Conservation (phyloP, 2,888 invertebrate species). For the Watsonalla cultraria region DNA sequence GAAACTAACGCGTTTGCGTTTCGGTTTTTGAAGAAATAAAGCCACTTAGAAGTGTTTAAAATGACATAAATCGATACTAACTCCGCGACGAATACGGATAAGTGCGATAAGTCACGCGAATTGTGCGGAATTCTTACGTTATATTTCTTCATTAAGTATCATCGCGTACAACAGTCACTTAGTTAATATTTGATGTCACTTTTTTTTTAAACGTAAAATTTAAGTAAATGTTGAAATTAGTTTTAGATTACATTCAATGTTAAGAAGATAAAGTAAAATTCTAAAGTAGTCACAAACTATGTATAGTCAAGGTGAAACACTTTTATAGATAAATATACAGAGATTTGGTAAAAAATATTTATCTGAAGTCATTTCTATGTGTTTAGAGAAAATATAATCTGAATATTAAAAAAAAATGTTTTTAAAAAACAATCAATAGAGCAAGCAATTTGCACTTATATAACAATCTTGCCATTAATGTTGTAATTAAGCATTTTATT, state of each 20-base stretch:
- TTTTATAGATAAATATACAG: neutral
- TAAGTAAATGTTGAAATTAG: slow-evolving; percentile 23
- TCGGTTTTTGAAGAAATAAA: too few species aligned
- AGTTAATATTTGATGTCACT: too few species aligned
- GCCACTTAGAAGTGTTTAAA: too few species aligned
- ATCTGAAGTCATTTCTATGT: slow-evolving; percentile 12
- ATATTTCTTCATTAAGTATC: too few species aligned
- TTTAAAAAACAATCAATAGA: neutral
- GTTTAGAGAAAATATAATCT: slow-evolving; percentile 6
- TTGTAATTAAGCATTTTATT: too few species aligned
- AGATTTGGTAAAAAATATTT: neutral
- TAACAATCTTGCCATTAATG: neutral
- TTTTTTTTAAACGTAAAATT: too few species aligned
- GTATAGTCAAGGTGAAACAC: neutral
- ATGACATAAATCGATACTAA: too few species aligned
- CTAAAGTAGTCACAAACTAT: neutral
- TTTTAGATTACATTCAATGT: slow-evolving; percentile 19
- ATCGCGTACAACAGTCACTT: too few species aligned
- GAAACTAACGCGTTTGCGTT: too few species aligned
- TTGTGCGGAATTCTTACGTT: too few species aligned
- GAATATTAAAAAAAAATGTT: neutral
- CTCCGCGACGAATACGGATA: too few species aligned
- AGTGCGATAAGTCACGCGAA: too few species aligned
- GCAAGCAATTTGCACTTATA: neutral
- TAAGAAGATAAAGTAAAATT: neutral